Conservation (phyloP, 2,888 invertebrate species). For the Pollenia angustigena region DNA sequence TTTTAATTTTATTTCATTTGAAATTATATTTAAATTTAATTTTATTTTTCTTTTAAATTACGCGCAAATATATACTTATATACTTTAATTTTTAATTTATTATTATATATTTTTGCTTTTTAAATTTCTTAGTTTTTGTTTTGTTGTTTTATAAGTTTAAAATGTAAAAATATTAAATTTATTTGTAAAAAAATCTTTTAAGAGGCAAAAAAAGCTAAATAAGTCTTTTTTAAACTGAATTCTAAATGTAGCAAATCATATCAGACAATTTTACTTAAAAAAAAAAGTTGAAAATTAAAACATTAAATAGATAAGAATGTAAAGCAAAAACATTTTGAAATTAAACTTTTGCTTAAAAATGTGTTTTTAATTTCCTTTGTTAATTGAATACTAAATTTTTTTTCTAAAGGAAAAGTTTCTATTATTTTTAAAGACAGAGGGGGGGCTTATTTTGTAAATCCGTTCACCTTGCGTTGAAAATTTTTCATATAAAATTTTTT, state of each 20-base stretch:
- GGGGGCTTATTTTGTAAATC: too few relatives aligned
- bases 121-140: constrained; percentile 64
- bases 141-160: constrained; percentile 69
- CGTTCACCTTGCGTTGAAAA: too few relatives aligned
- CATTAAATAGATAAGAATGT: constrained; percentile 1
- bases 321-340: constrained; percentile 8
- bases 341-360: constrained; percentile 43
- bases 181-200: constrained; percentile 71
- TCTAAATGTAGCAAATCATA: constrained; percentile 65
- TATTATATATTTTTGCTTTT: constrained; percentile 69
- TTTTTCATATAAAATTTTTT: too few relatives aligned
- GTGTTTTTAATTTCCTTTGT: constrained; percentile 45
- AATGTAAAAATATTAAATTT: constrained; percentile 73
- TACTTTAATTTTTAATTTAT: constrained; percentile 65
- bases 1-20: constrained; percentile 74
- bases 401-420: constrained; percentile 30
- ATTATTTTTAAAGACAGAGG: constrained; percentile 56
- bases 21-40: constrained; percentile 73
- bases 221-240: constrained; percentile 60
- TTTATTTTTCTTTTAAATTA: constrained; percentile 74
- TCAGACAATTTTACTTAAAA: constrained; percentile 21
- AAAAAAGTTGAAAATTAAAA: constrained; percentile 1
- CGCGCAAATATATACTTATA: constrained; percentile 71
- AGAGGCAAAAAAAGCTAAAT: constrained; percentile 67
- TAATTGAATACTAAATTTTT: constrained; percentile 34